Base-by-base conservation (phyloP, 1,140 invertebrate species). In the Patella vulgata region DNA sequence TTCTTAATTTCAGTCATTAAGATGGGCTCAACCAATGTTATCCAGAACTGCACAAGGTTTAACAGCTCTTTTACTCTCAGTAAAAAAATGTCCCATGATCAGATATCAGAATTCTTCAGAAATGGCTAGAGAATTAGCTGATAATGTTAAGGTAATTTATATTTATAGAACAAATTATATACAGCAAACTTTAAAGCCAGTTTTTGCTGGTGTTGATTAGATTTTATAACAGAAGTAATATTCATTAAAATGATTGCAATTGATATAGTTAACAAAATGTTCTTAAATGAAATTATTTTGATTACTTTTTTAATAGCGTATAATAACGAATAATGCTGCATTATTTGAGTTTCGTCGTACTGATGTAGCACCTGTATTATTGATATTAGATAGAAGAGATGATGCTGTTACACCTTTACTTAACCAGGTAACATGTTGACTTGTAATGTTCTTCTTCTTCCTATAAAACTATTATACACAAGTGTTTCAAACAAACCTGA, bases 341-440 rank as follows among this genome's bases (percentile, higher is more conserved):
- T 85, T 97, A 0, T 95, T 97, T 84, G 90, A 96, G 76, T 94
- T 93, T 80, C 87, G 91, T 39, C 87, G 90, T 70, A 87, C 90
- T 28, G 89, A 88, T 80, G 85, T 89, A 0, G 86, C 88, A 4
- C 91, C 95, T 1, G 81, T 96, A 61, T 79, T 99, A 54, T 78
- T 99, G 1, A 92, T 99, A 67, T 77, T 99, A 14, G 96, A 98
- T 80, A 87, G 96, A 71, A 87, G 92, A 74, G 92, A 94, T 82
- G 98, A 99, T 88, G 91, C 95, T 0, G 90, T 99, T 0, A 98
- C 98, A 2, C 97, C 97, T 0, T 83, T 99, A 47, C 83, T 99
- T n/a, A 98, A 95, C 86, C 97, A 96, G 86, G 86, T 86, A 54
- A 55, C 14, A 14, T 36, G 5, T 36, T 8, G 5, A 36, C 33